Evolutionary conservation across 2,888 invertebrate genomes (phyloP).

Genomic region (Lepidochitona cinerea): DNA sequence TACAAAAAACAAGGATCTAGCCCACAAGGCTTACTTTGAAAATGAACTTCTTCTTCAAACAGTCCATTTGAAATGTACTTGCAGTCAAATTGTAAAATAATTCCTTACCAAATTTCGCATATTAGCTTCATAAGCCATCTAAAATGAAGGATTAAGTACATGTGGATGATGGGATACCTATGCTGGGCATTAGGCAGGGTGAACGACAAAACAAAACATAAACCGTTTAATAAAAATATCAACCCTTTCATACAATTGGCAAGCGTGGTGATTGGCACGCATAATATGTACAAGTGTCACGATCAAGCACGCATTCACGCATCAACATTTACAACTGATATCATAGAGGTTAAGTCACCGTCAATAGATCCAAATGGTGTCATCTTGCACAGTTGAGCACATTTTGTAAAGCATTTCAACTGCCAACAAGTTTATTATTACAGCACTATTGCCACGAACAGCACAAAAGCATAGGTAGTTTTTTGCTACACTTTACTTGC

Average conservation of each 20-base stretch:
- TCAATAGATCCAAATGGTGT: not conserved
- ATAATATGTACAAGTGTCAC: not conserved
- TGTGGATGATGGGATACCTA: too few relatives aligned
- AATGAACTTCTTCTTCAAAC: too few relatives aligned
- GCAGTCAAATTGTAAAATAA: too few relatives aligned
- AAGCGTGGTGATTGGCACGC: too few relatives aligned
- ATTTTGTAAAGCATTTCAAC: slow-evolving; percentile 1
- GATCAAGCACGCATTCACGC: not conserved
- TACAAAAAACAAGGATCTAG: too few relatives aligned
- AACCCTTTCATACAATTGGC: not conserved
- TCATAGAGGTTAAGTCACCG: not conserved
- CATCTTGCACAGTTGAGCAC: slow-evolving; percentile 9
- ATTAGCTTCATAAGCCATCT: slow-evolving; percentile 3
- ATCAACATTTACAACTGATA: not conserved
- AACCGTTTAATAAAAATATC: not conserved
- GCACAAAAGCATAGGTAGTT: not conserved
- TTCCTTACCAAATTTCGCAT: too few relatives aligned
- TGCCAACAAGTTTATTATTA: slow-evolving; percentile 1
- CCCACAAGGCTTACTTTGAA: too few relatives aligned
- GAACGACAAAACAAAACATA: not conserved
- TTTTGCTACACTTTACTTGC: not conserved
- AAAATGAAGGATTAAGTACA: not conserved
- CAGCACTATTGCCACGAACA: not conserved
- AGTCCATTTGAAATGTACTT: too few relatives aligned
- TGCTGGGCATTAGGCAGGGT: not conserved